Evolutionary conservation across 1,140 invertebrate genomes (phyloP), one percentile per base, ranked within the genome.

Genomic region (Zaprionus kolodkinae): DNA sequence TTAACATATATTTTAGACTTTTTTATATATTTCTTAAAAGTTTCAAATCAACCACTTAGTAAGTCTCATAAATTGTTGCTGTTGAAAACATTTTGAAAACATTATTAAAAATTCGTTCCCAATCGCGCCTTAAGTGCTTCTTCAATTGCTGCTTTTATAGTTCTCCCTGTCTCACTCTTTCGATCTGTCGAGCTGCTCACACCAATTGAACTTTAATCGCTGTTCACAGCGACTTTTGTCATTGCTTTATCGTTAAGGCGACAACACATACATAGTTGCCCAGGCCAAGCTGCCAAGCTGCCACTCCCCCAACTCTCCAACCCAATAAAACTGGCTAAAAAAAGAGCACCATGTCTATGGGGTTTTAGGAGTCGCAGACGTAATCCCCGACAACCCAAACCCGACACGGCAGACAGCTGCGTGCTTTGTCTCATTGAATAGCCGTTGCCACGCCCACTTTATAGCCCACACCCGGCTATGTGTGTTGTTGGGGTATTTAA

Each of bases 201-300:
- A 78, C 70, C 84, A 88, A 88, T 88, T 88, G 84, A 88, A 88
- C 84, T 88, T 88, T 88, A 88, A 88, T 88, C 84, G 84, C 59
- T 78, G 81, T 67, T 59, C 54, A 52, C 48, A 67, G 70, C 88
- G 84, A 88, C 85, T 88, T 88, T 88, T 87, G 84, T 79, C 79
- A 86, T 86, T 87, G 79, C 76, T 86, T 86, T 86, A 86, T 86
- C 83, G 83, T 86, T 86, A 82, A 77, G 83, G 83, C 76, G 83
- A 87, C 81, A 79, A 81, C 76, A 82, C 62, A 73, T 17, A 82
- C 62, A 73, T 17, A 52, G 61, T 59, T 48, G 52, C 62, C 21
- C 21, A 21, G 30, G n/a, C 21, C 21, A 21, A 21, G 21, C 21
- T 21, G 36, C 54, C 40, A 35, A 43, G 43, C 59, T 12, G 17